Percentiles rank a stretch among this genome's conserved stretches.
Evolutionary conservation across 2,113 vertebrate species (phyloP).

Genomic region (Cariama cristata): DNA sequence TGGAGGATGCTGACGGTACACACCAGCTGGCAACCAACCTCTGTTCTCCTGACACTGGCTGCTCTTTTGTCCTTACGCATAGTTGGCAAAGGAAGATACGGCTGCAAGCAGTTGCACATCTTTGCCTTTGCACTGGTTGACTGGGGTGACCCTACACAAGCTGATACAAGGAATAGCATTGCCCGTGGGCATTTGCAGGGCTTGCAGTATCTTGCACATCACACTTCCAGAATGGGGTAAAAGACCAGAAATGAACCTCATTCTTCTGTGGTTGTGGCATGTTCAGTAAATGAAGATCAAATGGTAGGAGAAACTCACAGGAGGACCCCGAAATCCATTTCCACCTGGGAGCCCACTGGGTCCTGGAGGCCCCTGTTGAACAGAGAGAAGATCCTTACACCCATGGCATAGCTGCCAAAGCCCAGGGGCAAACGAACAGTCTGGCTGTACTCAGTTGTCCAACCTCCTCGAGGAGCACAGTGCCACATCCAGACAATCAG

Average conservation of each 20-base stretch:
- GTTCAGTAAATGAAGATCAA: neutral
- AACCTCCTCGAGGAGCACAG: rapidly evolving
- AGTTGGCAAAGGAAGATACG: neutral
- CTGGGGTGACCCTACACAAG: neutral
- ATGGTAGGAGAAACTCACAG: conserved; percentile 78
- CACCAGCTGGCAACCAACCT: neutral
- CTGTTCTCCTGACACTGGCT: rapidly evolving
- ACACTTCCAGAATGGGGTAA: neutral
- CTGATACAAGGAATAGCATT: neutral
- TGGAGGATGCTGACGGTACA: neutral
- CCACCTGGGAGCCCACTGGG: conserved; percentile 90
- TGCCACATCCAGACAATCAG: neutral
- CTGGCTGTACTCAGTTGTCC: neutral
- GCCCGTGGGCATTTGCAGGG: rapidly evolving
- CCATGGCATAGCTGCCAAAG: neutral
- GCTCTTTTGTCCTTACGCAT: neutral
- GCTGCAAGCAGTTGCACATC: neutral
- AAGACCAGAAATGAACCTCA: neutral
- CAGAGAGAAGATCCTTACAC: neutral
- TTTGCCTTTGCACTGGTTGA: neutral
- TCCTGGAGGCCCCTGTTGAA: conserved; percentile 88
- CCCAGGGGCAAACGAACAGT: neutral
- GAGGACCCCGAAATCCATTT: conserved; percentile 85
- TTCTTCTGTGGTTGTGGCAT: neutral
- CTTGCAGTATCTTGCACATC: neutral